Evolutionary conservation across 2,113 vertebrate genomes (phyloP), one percentile per base, ranked within the genome.

Genomic region (Ranitomeya variabilis): DNA sequence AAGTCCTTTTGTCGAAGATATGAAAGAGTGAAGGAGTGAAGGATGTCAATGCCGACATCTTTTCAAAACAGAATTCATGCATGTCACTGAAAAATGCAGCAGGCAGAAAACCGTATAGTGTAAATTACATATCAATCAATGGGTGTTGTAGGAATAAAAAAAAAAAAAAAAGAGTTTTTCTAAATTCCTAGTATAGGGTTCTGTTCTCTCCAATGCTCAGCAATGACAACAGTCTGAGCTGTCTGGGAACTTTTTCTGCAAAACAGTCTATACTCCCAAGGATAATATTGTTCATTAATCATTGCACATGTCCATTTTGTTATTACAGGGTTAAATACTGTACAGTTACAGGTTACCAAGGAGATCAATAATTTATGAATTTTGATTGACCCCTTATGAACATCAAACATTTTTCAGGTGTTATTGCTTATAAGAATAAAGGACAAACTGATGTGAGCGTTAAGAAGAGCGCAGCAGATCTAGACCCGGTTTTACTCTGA

Each of bases 401-500:
- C n/a, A 86, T 62, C 60, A 77, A 8, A 77, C 45, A 78, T 78
- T 78, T 45, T 13, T 69, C 11, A 1, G 16, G 21, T 18, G 15
- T 6, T 69, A 52, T 54, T 67, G 62, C 60, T 16, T 7, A 67
- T 54, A 69, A 83, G 81, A 83, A 67, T 15, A 54, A 83, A 83
- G 21, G 59, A 55, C 15, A 45, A 16, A 18, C 11, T 60, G 23
- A 60, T 18, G 26, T 6, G 37, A n/a, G 26, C 51, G 45, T 16
- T 54, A 69, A 52, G 64, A 23, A n/a, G 21, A 62, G 69, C 52
- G 64, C 45, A 7, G 51, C 37, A 69, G 81, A 83, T 83, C 81
- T n/a, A 67, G 67, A 83, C 81, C 23, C 21, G 62, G 62, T 67
- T 83, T 67, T 83, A 83, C 21, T 23, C 81, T 16, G 62, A 83